These are phyloP conservation scores for Bungarus multicinctus DNA, from an alignment of 2,113 vertebrate genomes.

Conservation along the genomic window DNA sequence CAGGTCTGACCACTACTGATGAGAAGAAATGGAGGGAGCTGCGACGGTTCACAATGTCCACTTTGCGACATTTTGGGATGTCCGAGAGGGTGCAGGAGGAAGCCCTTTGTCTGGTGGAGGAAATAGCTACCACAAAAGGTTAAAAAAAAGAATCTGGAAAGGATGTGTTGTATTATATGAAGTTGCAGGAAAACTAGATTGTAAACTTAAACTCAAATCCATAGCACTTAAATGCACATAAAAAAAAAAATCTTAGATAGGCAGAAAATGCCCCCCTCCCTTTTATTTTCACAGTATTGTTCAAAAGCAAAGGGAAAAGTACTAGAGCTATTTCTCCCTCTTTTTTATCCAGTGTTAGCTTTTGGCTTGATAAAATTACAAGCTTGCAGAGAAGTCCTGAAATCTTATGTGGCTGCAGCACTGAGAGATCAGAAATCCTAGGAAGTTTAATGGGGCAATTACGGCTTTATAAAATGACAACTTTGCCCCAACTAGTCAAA, in stretches of 20 bases:
- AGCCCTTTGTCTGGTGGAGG: constrained; percentile 48
- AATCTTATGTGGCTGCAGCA: background rate
- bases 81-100: constrained; percentile 55
- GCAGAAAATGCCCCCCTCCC: background rate
- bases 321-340: background rate
- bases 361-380: background rate
- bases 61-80: constrained; percentile 54
- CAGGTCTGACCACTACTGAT: constrained; percentile 46
- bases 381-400: background rate
- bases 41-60: constrained; percentile 57
- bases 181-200: background rate
- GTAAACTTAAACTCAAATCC: background rate
- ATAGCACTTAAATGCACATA: background rate
- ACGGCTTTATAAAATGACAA: background rate
- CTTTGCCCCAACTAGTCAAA: background rate
- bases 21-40: constrained; percentile 58
- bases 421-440: background rate
- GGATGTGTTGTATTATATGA: background rate
- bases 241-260: background rate
- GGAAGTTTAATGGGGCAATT: background rate
- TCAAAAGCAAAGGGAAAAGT: background rate
- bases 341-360: background rate
- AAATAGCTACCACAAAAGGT: constrained; percentile 36
- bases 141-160: background rate
- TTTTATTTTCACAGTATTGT: background rate